Conservation (phyloP, 2,888 invertebrate genomes). For the Acanthosepion lycidas region DNA sequence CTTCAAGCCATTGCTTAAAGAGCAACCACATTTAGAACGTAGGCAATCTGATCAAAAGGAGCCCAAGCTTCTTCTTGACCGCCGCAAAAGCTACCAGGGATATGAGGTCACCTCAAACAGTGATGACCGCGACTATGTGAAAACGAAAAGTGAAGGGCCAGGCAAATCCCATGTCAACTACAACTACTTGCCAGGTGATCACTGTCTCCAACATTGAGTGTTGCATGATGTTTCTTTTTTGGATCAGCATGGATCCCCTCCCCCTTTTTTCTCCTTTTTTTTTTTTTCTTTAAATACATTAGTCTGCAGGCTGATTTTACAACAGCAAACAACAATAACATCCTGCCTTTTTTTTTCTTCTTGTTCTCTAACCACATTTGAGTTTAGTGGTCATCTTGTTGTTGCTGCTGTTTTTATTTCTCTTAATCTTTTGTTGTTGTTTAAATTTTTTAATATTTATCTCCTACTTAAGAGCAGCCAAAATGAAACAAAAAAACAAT, state of each 20-base stretch:
- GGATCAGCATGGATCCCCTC: conserved; percentile 14
- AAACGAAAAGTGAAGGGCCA: conserved; percentile 45
- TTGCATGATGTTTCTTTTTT: conserved; percentile 40
- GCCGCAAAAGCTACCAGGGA: conserved; percentile 46
- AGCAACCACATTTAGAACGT: conserved; percentile 49
- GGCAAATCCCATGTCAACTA: conserved; percentile 46
- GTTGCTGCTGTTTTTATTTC: background rate
- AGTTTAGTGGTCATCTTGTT: background rate
- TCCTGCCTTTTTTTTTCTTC: too few relatives aligned
- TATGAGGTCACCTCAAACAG: conserved; percentile 39
- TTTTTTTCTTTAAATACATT: background rate
- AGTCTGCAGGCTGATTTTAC: background rate
- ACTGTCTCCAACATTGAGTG: conserved; percentile 43
- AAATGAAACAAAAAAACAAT: background rate
- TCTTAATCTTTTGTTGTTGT: background rate
- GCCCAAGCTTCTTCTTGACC: conserved; percentile 23
- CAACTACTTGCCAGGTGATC: conserved; percentile 46
- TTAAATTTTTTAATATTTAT: background rate
- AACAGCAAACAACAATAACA: background rate
- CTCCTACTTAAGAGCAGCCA: background rate
- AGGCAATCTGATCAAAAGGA: conserved; percentile 40
- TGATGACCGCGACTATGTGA: conserved; percentile 36
- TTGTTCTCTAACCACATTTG: background rate
- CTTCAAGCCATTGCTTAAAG: conserved; percentile 78
- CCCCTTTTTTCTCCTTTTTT: background rate